Evolutionary conservation across 2,797 vertebrate species (phyloP), one percentile per base, ranked within the genome.

Genomic region (Danio choprae): DNA sequence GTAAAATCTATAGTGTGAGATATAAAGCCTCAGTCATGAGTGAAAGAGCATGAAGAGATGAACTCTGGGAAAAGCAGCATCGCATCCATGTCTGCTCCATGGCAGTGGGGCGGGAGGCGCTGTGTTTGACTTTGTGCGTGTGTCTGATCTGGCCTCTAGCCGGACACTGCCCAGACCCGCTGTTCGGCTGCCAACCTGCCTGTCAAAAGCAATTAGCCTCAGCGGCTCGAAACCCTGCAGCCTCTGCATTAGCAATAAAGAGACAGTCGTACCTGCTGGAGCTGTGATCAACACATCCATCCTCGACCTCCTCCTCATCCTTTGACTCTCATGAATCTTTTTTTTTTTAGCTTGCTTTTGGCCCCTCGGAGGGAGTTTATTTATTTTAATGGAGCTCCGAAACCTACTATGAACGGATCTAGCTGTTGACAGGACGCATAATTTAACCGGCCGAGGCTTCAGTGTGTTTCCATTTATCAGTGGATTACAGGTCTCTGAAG

Each of bases 351-450:
- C 77, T 71, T 83, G 80, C 55, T 80, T 80, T 56, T 71, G 20
- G 51, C 38, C 12, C 76, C 56, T 67, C 59, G 2, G 70, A 58
- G 59, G 85, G 75, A 83, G 81, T 87, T 86, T 88, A 85, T 89
- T 88, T 87, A 85, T 86, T 86, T 86, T 80, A 85, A 86, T 71
- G 74, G 84, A 88, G 76, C 70, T 74, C 69, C 81, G 79, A 74
- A 79, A 70, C 53, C 70, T 69, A 38, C 77, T 62, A 46, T 69
- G 64, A 84, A 79, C 51, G 62, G 63, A 76, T 69, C 46, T 68
- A 62, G 68, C 77, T 81, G 86, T 78, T 86, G 87, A 90, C 88
- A 90, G 86, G 77, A 73, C 65, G 85, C 86, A 85, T 89, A 82
- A 89, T 88, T 90, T 87, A 85, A 79, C 85, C 68, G 74, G 48